Evolutionary conservation across 2,113 vertebrate species (phyloP), one percentile per base, ranked within the genome.

Genomic region (Rhombomys opimus): DNA sequence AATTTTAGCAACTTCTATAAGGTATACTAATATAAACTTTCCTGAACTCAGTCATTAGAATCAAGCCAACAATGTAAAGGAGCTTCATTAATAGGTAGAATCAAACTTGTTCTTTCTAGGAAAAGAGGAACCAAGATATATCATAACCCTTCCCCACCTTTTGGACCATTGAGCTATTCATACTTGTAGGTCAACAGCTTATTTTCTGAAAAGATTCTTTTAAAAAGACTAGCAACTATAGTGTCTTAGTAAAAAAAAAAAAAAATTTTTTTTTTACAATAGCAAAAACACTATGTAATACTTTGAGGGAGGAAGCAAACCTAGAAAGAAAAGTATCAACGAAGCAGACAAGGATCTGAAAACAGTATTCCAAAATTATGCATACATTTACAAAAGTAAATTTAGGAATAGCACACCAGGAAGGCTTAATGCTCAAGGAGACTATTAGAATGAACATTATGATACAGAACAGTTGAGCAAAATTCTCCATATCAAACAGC

Each of bases 271-370:
- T 94, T 89, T 68, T 96, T 96, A 61, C 30, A 88, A 96, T 18
- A 87, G 59, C 63, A 94, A 96, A 91, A 73, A 96, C 87, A 96
- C 54, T 78, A 92, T 81, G 50, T 94, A 86, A 81, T 78, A 87
- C 38, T 93, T 92, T 54, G 76, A 96, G 65, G 46, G 46, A 95
- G 22, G 41, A 95, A 93, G 76, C 61, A 93, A 93, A 95, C 22
- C 57, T 91, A 95, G 61, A 95, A 94, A 57, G 54, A 76, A 92
- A 97, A 87, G 23, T 94, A 96, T 68, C 27, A 72, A 61, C 61
- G 77, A 92, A 91, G 27, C 72, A 96, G 63, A 96, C 90, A 41
- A 93, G 52, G 14, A 93, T 82, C 72, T 63, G 68, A 93, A 89
- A 46, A 75, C 1, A 95, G 38, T 63, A 94, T 72, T 75, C 76